A percentile compares a stretch with the other conserved stretches of the same genome.
phyloP scores from a whole-genome alignment of 2,888 invertebrate genomes.

The Dolomedes plantarius region DNA sequence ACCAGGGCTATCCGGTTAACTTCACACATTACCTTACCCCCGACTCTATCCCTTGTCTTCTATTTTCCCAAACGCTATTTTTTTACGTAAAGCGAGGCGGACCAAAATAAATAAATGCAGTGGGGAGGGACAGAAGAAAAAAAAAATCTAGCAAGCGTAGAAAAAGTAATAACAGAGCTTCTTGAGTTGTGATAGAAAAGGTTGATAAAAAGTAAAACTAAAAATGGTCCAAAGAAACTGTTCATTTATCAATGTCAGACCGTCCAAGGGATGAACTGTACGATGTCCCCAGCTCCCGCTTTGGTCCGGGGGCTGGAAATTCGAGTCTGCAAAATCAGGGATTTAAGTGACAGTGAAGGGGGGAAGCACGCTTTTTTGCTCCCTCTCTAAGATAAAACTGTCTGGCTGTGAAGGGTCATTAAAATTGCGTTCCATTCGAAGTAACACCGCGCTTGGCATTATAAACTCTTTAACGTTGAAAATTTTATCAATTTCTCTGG shows the following conservation, averaged over 20 bases:
- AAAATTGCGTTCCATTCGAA: slow-evolving; percentile 41
- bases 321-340: slow-evolving; percentile 57
- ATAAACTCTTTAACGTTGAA: slow-evolving; percentile 56
- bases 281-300: slow-evolving; percentile 18
- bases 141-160: background rate
- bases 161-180: slow-evolving; percentile 48
- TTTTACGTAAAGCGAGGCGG: slow-evolving; percentile 1
- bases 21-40: background rate
- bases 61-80: slow-evolving; percentile 1
- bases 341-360: slow-evolving; percentile 46
- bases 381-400: slow-evolving; percentile 44
- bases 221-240: slow-evolving; percentile 18
- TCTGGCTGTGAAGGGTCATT: slow-evolving; percentile 54
- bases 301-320: slow-evolving; percentile 34
- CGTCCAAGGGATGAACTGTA: slow-evolving; percentile 25
- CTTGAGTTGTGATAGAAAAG: slow-evolving; percentile 30
- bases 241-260: slow-evolving; percentile 56
- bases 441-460: slow-evolving; percentile 44
- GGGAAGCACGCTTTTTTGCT: slow-evolving; percentile 12
- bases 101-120: slow-evolving; percentile 30
- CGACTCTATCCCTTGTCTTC: background rate
- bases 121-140: background rate
- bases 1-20: slow-evolving; percentile 14
- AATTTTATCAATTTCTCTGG: slow-evolving; percentile 46
- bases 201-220: slow-evolving; percentile 17